A percentile compares a stretch with the other conserved stretches of the same genome.
phyloP scores from a whole-genome alignment of 1,140 invertebrate species.

The Drosophila carrolli region DNA sequence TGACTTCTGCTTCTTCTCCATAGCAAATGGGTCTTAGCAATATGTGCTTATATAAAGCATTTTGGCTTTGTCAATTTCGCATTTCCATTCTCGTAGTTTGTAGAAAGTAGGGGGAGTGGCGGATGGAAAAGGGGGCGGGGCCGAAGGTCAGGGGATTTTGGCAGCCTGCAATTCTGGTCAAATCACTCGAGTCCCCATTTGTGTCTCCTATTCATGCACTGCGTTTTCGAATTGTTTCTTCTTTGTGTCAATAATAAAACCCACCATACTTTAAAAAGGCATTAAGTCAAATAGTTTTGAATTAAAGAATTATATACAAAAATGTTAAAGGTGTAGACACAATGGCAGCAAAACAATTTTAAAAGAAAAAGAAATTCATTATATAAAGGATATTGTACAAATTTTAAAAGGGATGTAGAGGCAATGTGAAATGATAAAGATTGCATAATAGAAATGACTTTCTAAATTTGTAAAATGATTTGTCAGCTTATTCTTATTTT shows the following conservation, averaged over 20 bases:
- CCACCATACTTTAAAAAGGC: too few relatives aligned
- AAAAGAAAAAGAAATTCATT: too few relatives aligned
- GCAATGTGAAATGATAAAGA: too few relatives aligned
- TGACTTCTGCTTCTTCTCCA: slow-evolving; percentile 25
- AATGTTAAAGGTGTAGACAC: neutral
- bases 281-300: too few relatives aligned
- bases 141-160: neutral
- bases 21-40: slow-evolving; percentile 48
- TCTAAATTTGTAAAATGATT: too few relatives aligned
- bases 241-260: slow-evolving; percentile 4
- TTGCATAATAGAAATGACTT: too few relatives aligned
- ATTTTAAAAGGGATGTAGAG: too few relatives aligned
- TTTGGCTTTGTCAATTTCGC: slow-evolving; percentile 77
- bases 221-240: neutral
- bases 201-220: slow-evolving; percentile 15
- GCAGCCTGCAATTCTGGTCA: slow-evolving; percentile 29
- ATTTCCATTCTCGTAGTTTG: slow-evolving; percentile 51
- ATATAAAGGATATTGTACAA: too few relatives aligned
- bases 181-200: slow-evolving; percentile 28
- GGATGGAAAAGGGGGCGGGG: neutral
- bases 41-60: slow-evolving; percentile 68
- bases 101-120: neutral
- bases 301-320: neutral
- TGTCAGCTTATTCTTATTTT: too few relatives aligned
- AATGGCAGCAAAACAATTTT: too few relatives aligned